Evolutionary conservation across 2,888 invertebrate genomes (phyloP), one percentile per base, ranked within the genome.

Genomic region (Ornithoptera priamus): DNA sequence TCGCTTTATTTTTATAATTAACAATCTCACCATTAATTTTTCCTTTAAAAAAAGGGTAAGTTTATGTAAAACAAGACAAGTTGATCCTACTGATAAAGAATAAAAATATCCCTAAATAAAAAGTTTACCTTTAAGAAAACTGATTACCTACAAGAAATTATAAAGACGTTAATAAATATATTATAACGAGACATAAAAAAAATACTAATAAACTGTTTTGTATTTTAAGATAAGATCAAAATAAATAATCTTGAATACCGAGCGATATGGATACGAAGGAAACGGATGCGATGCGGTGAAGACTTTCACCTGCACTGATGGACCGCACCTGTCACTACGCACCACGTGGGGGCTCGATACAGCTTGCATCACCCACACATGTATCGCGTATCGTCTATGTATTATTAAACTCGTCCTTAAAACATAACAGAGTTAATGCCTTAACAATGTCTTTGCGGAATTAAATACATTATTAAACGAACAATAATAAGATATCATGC

Each of bases 251-350:
- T 65, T 46, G 22, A 46, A 67, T 17, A 60, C 18, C 15, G 65
- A 65, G 36, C 61, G 62, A 60, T 64, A 70, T 67, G 63, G 58
- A 61, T 36, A 63, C 70, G 76, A 79, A 80, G 82, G 83, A 85
- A 86, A 82, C 90, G 89, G 89, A 90, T 87, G 88, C 80, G 82
- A 78, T 76, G 76, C 77, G 75, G 74, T 81, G 79, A 76, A 78
- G 77, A 87, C 89, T 90, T 90, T 90, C 89, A 88, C 89, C 85
- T 80, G 83, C 82, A 77, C 71, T 71, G 69, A 75, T 77, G 78
- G 83, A 82, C 75, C 80, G 76, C 82, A 79, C 81, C 81, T 82
- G 83, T 76, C 79, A 76, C 80, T 76, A 77, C 74, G 74, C 22
- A 24, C 7, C 58, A 62, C 63, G 66, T 59, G 66, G 59, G 46